phyloP scores from a whole-genome alignment of 2,888 invertebrate genomes.

The Aleiodes leptofemur region DNA sequence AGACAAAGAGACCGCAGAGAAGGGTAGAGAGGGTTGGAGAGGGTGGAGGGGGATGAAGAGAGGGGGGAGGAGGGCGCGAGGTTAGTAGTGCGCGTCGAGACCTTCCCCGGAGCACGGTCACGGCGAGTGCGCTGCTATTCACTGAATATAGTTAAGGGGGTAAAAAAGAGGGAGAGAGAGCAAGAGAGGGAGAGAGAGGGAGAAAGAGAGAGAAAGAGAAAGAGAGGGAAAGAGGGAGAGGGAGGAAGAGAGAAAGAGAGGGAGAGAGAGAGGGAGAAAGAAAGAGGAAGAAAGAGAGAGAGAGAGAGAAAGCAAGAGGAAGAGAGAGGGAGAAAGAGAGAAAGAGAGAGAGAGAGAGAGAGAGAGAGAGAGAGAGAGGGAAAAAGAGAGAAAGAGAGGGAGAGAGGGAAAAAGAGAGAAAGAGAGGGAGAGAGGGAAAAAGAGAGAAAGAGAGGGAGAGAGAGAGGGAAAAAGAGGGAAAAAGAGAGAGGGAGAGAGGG shows the following conservation, averaged over 20 bases:
- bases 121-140: slow-evolving; percentile 51
- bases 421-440: too few relatives aligned
- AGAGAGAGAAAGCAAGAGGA: slow-evolving; percentile 10
- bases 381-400: too few relatives aligned
- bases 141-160: slow-evolving; percentile 19
- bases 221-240: not conserved
- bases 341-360: not conserved
- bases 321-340: not conserved
- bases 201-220: too few relatives aligned
- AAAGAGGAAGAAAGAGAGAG: not conserved
- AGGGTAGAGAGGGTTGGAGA: not conserved
- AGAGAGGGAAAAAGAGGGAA: too few relatives aligned
- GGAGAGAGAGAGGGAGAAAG: too few relatives aligned
- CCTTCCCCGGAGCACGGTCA: slow-evolving; percentile 51
- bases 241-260: too few relatives aligned
- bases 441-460: not conserved
- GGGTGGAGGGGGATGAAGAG: not conserved
- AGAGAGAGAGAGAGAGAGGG: too few relatives aligned
- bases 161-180: not conserved
- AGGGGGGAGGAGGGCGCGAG: not conserved
- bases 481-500: too few relatives aligned
- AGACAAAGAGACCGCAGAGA: too few relatives aligned
- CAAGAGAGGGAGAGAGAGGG: too few relatives aligned
- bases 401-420: not conserved
- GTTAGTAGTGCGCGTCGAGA: slow-evolving; percentile 18